Evolutionary conservation across 53 echinoderm and acorn worm genomes (phyloP), one percentile per base, ranked within the genome.

Genomic region (Luidia sarsii): DNA sequence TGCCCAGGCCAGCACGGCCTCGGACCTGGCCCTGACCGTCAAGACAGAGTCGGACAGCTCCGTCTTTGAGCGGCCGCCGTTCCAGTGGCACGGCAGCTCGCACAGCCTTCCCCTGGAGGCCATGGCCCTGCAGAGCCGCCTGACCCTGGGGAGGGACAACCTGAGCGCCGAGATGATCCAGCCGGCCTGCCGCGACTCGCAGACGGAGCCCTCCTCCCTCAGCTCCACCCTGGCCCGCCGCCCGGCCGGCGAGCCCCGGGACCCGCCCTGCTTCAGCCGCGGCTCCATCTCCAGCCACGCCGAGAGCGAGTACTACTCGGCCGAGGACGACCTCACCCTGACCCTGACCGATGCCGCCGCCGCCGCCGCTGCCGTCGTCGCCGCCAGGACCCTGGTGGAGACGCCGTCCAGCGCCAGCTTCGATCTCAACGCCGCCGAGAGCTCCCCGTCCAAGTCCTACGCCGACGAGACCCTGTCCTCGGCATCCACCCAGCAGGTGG

Each of bases 281-380:
- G 75, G 75, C 45, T 75, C 75, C 7, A 57, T 75, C 43, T 75
- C 75, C 24, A 92, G 92, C 65, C 68, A 87, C 9, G 84, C 90
- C 3, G 95, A 95, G 67, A 94, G 94, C 39, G 99, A 99, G 75
- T 99, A 93, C 77, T 99, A 80, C 85, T 99, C 99, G 2, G 99
- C 99, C 4, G 90, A 86, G 33, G 99, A 94, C 50, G 50, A 54
- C 6, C 41, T 79, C 23, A 25, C 80, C 2, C 79, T 80, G 35
- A 57, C 36, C 25, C 4, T 1, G 7, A 69, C 85, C 7, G n/a
- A n/a, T n/a, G n/a, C n/a, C n/a, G 99, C 91, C 50, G 50, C 48
- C 6, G 39, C 71, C 23, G 19, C 80, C 2, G 70, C 72, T 36
- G 50, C 36, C 25, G 7, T 1, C 13, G 63, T 81, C 7, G 49